Conservation (phyloP, 2,888 invertebrate genomes). For the Callyntrura sp. region DNA sequence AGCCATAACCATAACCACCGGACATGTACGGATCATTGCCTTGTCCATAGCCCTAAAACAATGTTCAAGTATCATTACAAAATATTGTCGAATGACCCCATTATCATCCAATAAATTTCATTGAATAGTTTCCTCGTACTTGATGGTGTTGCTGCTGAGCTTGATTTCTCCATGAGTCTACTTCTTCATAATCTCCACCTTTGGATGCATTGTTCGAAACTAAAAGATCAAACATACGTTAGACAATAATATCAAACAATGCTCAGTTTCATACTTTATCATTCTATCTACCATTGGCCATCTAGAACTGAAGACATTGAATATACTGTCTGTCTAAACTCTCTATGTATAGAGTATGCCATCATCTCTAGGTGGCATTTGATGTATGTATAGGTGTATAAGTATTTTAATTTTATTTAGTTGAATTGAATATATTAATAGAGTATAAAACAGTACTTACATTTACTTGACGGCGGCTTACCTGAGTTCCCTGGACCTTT, state of each 20-base stretch:
- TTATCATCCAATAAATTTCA: no score
- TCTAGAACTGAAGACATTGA: no score
- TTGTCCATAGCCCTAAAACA: conserved; percentile 82
- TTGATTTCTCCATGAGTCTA: conserved; percentile 92
- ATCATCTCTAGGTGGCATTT: no score
- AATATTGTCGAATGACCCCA: no score
- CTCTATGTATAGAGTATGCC: no score
- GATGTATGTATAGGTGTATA: no score
- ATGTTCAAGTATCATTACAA: no score
- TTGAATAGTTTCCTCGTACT: conserved; percentile 87
- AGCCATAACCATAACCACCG: conserved; percentile 88
- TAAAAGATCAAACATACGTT: conserved; percentile 28
- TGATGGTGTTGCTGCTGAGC: conserved; percentile 80
- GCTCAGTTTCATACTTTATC: no score
- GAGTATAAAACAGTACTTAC: conserved; percentile 74
- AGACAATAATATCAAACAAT: neutral
- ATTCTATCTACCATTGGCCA: no score
- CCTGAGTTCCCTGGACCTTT: conserved; percentile 95
- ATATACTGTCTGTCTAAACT: no score
- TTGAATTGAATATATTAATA: conserved; percentile 20
- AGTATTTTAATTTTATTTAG: no score
- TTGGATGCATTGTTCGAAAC: conserved; percentile 71
- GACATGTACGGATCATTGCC: conserved; percentile 89
- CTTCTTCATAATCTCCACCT: conserved; percentile 90
- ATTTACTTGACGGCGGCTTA: conserved; percentile 85